phyloP scores from a whole-genome alignment of 2,888 invertebrate species.

The Xestia ashworthii region DNA sequence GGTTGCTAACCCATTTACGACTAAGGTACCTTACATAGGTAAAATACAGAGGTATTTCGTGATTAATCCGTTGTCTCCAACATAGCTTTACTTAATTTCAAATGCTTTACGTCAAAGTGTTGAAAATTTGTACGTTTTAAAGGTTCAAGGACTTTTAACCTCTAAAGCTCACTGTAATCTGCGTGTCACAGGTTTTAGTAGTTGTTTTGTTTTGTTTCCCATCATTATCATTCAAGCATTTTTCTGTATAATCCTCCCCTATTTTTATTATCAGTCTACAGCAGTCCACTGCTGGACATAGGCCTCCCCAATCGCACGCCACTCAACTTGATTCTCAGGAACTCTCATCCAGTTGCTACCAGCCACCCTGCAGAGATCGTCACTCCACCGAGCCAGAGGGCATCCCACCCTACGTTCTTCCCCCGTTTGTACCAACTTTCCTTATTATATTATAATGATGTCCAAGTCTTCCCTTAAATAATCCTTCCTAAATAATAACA shows the following conservation, averaged over 20 bases:
- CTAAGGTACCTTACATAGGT: constrained; percentile 26
- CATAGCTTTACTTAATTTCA: constrained; percentile 41
- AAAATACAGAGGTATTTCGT: constrained; percentile 59
- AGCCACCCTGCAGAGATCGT: no score
- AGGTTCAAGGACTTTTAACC: background rate
- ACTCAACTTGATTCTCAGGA: no score
- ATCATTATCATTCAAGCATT: background rate
- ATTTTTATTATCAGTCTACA: no score
- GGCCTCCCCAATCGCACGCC: no score
- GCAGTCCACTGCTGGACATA: no score
- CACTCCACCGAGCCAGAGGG: no score
- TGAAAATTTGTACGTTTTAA: background rate
- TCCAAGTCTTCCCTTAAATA: background rate
- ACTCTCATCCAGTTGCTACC: no score
- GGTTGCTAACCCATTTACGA: constrained; percentile 35
- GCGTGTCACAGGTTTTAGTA: background rate
- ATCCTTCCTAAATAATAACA: background rate
- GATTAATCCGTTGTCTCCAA: constrained; percentile 51
- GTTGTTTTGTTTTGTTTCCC: background rate
- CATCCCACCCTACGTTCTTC: no score
- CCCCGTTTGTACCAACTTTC: background rate
- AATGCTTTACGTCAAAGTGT: background rate
- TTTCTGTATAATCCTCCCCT: no score
- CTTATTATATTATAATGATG: background rate
- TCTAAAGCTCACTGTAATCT: background rate